Evolutionary conservation across 2,797 vertebrate genomes (phyloP).

Genomic region (Melanotaenia maccullochi): DNA sequence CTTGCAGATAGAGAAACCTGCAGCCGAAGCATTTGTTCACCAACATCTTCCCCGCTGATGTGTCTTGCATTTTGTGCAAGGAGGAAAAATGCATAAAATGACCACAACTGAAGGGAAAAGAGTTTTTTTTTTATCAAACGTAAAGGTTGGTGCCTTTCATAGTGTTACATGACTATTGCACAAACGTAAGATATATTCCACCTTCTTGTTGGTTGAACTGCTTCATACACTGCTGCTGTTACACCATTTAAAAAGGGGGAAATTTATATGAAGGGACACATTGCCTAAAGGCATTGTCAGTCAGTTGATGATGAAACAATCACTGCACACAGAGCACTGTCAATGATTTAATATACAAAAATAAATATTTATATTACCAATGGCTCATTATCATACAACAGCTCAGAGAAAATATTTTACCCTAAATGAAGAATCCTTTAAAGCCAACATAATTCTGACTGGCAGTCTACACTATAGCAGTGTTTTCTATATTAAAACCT

Average conservation of each 20-base stretch:
- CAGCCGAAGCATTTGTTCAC: slow-evolving; percentile 41
- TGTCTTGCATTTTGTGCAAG: slow-evolving; percentile 10
- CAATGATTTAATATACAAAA: slow-evolving; percentile 53
- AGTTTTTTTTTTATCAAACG: slow-evolving; percentile 3
- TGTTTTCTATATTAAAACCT: slow-evolving; percentile 15
- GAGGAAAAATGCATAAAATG: slow-evolving; percentile 19
- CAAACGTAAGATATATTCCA: slow-evolving; percentile 23
- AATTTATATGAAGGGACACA: slow-evolving; percentile 55
- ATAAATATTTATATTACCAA: slow-evolving; percentile 48
- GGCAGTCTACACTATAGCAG: background rate
- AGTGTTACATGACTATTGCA: slow-evolving; percentile 64
- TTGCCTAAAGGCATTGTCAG: slow-evolving; percentile 48
- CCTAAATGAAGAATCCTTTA: slow-evolving; percentile 24
- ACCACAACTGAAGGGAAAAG: background rate
- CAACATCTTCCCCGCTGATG: slow-evolving; percentile 28
- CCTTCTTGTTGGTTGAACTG: slow-evolving; percentile 22
- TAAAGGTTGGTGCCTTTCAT: slow-evolving; percentile 38
- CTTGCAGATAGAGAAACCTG: slow-evolving; percentile 38
- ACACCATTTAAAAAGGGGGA: slow-evolving; percentile 32
- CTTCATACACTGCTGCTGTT: slow-evolving; percentile 20
- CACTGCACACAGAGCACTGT: slow-evolving; percentile 41
- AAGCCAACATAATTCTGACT: slow-evolving; percentile 27
- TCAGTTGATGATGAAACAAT: slow-evolving; percentile 62
- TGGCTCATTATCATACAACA: slow-evolving; percentile 22
- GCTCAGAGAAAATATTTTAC: slow-evolving; percentile 24